These are phyloP conservation scores for Drosophila ustulata DNA, from an alignment of 2,888 invertebrate species.

Conservation along the genomic window DNA sequence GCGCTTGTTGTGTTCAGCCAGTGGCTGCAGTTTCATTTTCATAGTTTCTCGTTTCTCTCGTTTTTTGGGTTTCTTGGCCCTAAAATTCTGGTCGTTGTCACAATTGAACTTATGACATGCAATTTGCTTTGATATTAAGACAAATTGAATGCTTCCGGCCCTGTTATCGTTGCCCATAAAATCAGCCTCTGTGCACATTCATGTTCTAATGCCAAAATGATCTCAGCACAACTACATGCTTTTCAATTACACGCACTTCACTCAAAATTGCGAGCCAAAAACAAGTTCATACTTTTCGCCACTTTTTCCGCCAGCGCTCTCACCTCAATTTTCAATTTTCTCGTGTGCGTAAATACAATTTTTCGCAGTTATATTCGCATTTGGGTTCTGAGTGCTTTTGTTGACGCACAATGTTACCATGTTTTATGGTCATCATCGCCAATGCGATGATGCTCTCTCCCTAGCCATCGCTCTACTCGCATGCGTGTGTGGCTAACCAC, in stretches of 20 bases:
- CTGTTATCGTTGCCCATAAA: slow-evolving; percentile 40
- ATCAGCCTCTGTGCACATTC: slow-evolving; percentile 15
- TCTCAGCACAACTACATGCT: slow-evolving; percentile 1
- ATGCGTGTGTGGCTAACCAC: slow-evolving; percentile 58
- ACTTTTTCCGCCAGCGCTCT: background rate
- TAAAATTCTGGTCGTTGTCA: slow-evolving; percentile 26
- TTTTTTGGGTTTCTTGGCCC: slow-evolving; percentile 19
- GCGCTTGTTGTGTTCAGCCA: slow-evolving; percentile 5
- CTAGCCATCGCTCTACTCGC: slow-evolving; percentile 3
- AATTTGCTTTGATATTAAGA: slow-evolving; percentile 64
- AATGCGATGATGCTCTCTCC: slow-evolving; percentile 13
- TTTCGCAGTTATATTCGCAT: slow-evolving; percentile 47
- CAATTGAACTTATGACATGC: slow-evolving; percentile 66
- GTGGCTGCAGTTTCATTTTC: slow-evolving; percentile 45
- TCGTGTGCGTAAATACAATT: slow-evolving; percentile 44
- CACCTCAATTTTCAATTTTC: slow-evolving; percentile 67
- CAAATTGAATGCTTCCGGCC: slow-evolving; percentile 62
- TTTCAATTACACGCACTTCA: slow-evolving; percentile 57
- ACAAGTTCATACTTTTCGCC: slow-evolving; percentile 2
- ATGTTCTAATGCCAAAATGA: slow-evolving; percentile 12
- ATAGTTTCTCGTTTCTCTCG: background rate
- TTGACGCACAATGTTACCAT: slow-evolving; percentile 32
- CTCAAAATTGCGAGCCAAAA: slow-evolving; percentile 17
- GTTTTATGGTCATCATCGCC: slow-evolving; percentile 50
- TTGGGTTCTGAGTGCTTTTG: slow-evolving; percentile 26